These are phyloP conservation scores for Agrypnus murinus DNA, from an alignment of 2,888 invertebrate species.

Conservation along the genomic window DNA sequence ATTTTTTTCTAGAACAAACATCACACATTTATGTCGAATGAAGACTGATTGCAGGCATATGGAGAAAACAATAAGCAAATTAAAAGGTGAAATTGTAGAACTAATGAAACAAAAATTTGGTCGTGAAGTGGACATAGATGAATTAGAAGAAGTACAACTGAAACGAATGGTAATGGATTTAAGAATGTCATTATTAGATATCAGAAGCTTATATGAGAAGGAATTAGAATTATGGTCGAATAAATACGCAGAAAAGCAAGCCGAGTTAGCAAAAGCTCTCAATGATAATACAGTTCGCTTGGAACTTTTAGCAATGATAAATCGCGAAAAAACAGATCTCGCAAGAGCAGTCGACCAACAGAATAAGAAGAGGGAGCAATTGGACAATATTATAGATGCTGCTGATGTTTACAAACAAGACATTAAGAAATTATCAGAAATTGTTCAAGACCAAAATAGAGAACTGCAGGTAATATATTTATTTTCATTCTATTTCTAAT, in stretches of 20 bases:
- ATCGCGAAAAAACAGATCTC: constrained; percentile 74
- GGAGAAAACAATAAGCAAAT: constrained; percentile 74
- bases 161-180: constrained; percentile 74
- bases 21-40: constrained; percentile 81
- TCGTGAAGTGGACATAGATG: constrained; percentile 66
- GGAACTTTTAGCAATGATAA: constrained; percentile 74
- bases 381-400: constrained; percentile 61
- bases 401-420: constrained; percentile 67
- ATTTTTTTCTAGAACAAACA: constrained; percentile 74
- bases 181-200: constrained; percentile 72
- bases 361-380: constrained; percentile 60
- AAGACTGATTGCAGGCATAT: constrained; percentile 81
- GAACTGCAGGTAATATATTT: constrained; percentile 65
- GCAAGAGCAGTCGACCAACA: constrained; percentile 69
- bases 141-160: constrained; percentile 76
- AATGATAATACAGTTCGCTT: constrained; percentile 74
- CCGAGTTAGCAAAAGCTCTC: constrained; percentile 70
- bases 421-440: constrained; percentile 67
- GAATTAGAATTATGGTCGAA: constrained; percentile 69
- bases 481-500: neutral
- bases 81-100: constrained; percentile 74
- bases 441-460: constrained; percentile 67
- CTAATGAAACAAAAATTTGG: constrained; percentile 77
- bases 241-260: constrained; percentile 65
- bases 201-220: constrained; percentile 70